Evolutionary conservation across 2,888 invertebrate species (phyloP).

Genomic region (Ormyrus rosae): DNA sequence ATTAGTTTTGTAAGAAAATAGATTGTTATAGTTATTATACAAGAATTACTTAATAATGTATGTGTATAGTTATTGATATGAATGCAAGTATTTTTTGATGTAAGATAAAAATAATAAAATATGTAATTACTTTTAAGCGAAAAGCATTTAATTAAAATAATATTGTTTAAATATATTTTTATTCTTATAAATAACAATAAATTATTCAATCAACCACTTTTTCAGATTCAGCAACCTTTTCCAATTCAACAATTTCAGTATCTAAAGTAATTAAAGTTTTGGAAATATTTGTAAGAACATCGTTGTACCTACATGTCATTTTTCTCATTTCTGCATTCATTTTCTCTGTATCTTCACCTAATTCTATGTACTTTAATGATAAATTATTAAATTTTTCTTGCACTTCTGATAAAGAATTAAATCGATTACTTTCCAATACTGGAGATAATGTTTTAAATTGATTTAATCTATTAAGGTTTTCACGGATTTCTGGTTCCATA

Average conservation of each 20-base stretch:
- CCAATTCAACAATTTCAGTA: conserved; percentile 74
- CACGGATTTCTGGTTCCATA: conserved; percentile 75
- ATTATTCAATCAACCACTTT: conserved; percentile 65
- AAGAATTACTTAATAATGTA: conserved; percentile 64
- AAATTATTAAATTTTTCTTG: conserved; percentile 74
- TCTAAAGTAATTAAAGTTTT: conserved; percentile 76
- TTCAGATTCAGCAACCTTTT: conserved; percentile 73
- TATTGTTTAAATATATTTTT: conserved; percentile 53
- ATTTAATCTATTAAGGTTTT: conserved; percentile 71
- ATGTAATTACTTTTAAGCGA: conserved; percentile 54
- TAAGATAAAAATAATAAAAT: conserved; percentile 67
- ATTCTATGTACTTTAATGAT: conserved; percentile 72
- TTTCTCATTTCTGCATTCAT: conserved; percentile 73
- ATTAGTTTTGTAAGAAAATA: conserved; percentile 67
- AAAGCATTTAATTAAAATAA: conserved; percentile 57
- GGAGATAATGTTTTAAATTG: conserved; percentile 74
- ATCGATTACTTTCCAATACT: conserved; percentile 74
- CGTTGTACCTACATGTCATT: conserved; percentile 76
- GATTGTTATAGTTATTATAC: conserved; percentile 68
- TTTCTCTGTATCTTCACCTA: conserved; percentile 73
- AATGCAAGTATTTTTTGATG: conserved; percentile 71
- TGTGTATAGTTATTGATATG: conserved; percentile 70
- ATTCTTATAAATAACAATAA: conserved; percentile 45
- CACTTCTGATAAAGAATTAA: conserved; percentile 75
- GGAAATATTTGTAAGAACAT: conserved; percentile 76